Percentiles rank a stretch among this genome's conserved stretches.
Conservation (phyloP, 2,888 invertebrate species). For the Linnaemya vulpina region DNA sequence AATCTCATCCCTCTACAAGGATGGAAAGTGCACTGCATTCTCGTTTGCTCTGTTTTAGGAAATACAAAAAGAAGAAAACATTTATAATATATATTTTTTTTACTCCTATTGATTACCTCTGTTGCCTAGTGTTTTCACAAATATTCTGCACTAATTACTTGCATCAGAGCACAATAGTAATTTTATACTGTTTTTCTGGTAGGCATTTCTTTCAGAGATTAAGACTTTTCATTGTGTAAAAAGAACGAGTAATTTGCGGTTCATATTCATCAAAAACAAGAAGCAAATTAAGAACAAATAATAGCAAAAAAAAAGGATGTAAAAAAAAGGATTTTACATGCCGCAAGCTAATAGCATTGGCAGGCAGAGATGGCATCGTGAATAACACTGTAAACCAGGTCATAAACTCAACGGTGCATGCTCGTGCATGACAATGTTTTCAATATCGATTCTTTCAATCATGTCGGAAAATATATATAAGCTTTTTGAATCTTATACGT, state of each 20-base stretch:
- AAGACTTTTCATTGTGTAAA: conserved; percentile 36
- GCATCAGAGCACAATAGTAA: conserved; percentile 45
- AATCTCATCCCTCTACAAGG: too few relatives aligned
- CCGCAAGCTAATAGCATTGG: conserved; percentile 39
- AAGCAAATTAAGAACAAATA: conserved; percentile 22
- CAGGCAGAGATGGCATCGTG: not conserved
- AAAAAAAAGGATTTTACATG: conserved; percentile 50
- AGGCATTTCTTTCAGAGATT: conserved; percentile 55
- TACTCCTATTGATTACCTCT: not conserved
- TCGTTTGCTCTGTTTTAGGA: too few relatives aligned
- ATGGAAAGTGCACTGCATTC: too few relatives aligned
- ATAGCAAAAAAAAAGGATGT: conserved; percentile 4
- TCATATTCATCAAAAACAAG: conserved; percentile 41
- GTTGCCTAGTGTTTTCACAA: conserved; percentile 22
- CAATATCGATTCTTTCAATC: too few relatives aligned
- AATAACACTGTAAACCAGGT: not conserved
- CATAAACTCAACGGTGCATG: too few relatives aligned
- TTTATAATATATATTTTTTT: too few relatives aligned
- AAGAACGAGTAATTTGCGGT: conserved; percentile 33
- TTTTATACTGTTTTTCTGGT: conserved; percentile 53
- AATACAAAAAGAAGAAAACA: too few relatives aligned
- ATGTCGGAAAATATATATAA: too few relatives aligned
- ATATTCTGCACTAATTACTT: conserved; percentile 38
- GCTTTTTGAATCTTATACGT: too few relatives aligned
- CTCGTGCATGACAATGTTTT: too few relatives aligned